phyloP scores from a whole-genome alignment of 2,113 vertebrate genomes.

The Hemicordylus capensis region DNA sequence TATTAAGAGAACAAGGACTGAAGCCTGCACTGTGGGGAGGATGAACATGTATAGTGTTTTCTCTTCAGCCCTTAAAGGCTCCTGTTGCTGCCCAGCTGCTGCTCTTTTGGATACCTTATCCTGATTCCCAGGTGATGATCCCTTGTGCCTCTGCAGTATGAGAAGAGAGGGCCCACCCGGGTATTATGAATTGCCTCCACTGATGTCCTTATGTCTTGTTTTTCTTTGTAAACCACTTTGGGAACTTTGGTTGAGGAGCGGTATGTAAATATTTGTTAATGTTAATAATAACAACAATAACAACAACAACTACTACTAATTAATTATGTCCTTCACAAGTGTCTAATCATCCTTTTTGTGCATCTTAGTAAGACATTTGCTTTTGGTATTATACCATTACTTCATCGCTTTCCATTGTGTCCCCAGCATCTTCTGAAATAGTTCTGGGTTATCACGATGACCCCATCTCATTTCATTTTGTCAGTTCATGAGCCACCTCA shows the following conservation, averaged over 20 bases:
- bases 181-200: background rate
- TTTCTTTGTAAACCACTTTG: no score
- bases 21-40: background rate
- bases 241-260: no score
- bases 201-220: no score
- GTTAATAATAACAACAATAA: no score
- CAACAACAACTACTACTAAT: background rate
- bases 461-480: background rate
- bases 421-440: background rate
- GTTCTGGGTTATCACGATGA: background rate
- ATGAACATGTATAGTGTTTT: background rate
- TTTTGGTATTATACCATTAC: background rate
- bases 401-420: background rate
- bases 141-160: background rate
- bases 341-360: background rate
- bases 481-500: background rate
- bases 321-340: background rate
- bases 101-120: background rate
- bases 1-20: no score
- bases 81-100: background rate
- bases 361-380: background rate
- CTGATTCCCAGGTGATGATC: background rate
- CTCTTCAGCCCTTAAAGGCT: background rate
- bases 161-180: background rate
- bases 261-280: no score